Evolutionary conservation across 2,888 invertebrate genomes (phyloP).

Genomic region (Campoplex nolae): DNA sequence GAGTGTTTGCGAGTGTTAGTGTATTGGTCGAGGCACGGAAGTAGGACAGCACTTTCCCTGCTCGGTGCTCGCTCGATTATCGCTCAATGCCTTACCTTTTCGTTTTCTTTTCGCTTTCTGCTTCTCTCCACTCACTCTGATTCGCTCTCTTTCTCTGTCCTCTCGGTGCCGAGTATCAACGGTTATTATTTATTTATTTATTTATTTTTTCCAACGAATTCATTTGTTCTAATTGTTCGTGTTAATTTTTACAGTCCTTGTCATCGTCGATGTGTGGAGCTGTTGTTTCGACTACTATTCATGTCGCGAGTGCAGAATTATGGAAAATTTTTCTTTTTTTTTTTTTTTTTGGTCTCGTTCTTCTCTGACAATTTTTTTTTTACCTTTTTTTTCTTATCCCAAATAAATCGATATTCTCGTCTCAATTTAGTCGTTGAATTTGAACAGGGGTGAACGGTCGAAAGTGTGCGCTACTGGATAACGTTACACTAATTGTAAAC

Average conservation of each 20-base stretch:
- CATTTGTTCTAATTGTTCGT: not conserved
- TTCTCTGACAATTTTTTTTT: not conserved
- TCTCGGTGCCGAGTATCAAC: not conserved
- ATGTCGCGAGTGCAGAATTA: too few species aligned
- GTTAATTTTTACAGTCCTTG: not conserved
- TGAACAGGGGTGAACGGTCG: not conserved
- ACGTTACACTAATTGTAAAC: slow-evolving; percentile 37
- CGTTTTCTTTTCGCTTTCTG: slow-evolving; percentile 69
- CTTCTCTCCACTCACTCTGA: slow-evolving; percentile 17
- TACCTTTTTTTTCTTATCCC: not conserved
- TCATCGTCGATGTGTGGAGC: not conserved
- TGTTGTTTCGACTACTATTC: not conserved
- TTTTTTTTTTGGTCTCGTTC: not conserved
- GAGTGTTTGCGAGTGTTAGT: slow-evolving; percentile 35
- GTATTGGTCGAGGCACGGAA: slow-evolving; percentile 71
- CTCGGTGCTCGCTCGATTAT: slow-evolving; percentile 56
- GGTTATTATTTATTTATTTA: too few species aligned
- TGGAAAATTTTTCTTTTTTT: not conserved
- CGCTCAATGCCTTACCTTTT: slow-evolving; percentile 53
- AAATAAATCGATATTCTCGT: not conserved
- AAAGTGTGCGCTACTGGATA: slow-evolving; percentile 45
- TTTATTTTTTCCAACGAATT: not conserved
- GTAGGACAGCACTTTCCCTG: slow-evolving; percentile 81
- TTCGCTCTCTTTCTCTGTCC: slow-evolving; percentile 2
- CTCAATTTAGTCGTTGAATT: not conserved